Percentiles rank a stretch among this genome's conserved stretches.
Evolutionary conservation across 2,797 vertebrate genomes (phyloP).

Genomic region (Oreochromis mossambicus): DNA sequence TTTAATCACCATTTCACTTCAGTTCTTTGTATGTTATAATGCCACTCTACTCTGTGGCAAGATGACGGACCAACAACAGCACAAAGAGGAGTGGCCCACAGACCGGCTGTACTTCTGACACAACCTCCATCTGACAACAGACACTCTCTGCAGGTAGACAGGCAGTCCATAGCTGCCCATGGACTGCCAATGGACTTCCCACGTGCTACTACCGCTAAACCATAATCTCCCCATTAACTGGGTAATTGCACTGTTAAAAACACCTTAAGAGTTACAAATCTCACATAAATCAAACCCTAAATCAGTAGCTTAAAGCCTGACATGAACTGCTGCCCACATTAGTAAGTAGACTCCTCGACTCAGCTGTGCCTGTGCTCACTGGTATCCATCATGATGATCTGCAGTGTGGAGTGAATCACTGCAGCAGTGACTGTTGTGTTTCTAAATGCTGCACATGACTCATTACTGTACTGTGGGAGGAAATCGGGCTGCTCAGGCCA

Average conservation of each 20-base stretch:
- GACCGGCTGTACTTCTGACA: neutral
- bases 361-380: conserved; percentile 30
- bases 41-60: no score
- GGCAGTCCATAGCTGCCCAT: neutral
- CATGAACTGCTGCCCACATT: conserved; percentile 20
- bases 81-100: neutral
- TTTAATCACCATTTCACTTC: no score
- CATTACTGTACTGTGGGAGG: conserved; percentile 41
- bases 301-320: conserved; percentile 17
- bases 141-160: neutral
- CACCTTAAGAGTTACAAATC: neutral
- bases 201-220: neutral
- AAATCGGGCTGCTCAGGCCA: conserved; percentile 6
- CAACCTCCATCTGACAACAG: neutral
- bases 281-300: neutral
- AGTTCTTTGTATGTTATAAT: no score
- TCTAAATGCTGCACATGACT: conserved; percentile 51
- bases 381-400: conserved; percentile 40
- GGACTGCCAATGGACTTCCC: neutral
- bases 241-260: neutral
- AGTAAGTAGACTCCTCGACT: conserved; percentile 49
- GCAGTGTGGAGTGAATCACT: conserved; percentile 44
- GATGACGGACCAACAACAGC: neutral
- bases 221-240: neutral
- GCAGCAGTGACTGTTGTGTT: conserved; percentile 19